Base-by-base conservation (phyloP, 2,888 invertebrate species). In the Pandemis heparana region DNA sequence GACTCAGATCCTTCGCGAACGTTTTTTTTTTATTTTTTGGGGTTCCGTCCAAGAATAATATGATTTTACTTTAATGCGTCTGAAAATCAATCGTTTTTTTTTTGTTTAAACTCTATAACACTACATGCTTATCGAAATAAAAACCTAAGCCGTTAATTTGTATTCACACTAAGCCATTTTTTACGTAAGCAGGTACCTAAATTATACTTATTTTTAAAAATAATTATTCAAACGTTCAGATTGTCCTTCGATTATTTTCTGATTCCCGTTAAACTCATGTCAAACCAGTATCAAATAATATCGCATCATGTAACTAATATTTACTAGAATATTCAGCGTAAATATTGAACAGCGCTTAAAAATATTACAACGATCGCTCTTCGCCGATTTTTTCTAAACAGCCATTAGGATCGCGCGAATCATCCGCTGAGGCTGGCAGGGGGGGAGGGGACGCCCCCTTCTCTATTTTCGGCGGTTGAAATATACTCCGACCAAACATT, bases 401-500 rank as follows among this genome's bases (percentile, higher is more conserved):
- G 81, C 88, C 82, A 85, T 85, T 84, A 89, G 83, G 86, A 83
- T 84, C 84, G 86, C 85, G 90, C 86, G 90, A 91, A 89, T 90
- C 90, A 89, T 89, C 89, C 83, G 79, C 83, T 85, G 88, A 86
- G 85, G 86, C 85, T 87, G 89, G 85, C 83, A 84, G 86, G 79
- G 75, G 75, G 76, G 79, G 81, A 80, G 80, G 83, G 82, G 80
- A 78, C 80, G 85, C 85, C 88, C 90, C 92, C 90, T 85, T 83
- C 86, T 89, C 91, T 92, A 92, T 94, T 92, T 93, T 93, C 89
- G 90, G 89, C 85, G 86, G 88, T 88, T 92, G 92, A 93, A 88
- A 91, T 93, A 93, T 92, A 90, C 90, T 89, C 88, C 90, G 89
- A 89, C 92, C 92, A 90, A 92, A 88, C 90, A 89, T 90, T 91